phyloP scores from a whole-genome alignment of 2,888 invertebrate genomes.

The Polydesmus complanatus region DNA sequence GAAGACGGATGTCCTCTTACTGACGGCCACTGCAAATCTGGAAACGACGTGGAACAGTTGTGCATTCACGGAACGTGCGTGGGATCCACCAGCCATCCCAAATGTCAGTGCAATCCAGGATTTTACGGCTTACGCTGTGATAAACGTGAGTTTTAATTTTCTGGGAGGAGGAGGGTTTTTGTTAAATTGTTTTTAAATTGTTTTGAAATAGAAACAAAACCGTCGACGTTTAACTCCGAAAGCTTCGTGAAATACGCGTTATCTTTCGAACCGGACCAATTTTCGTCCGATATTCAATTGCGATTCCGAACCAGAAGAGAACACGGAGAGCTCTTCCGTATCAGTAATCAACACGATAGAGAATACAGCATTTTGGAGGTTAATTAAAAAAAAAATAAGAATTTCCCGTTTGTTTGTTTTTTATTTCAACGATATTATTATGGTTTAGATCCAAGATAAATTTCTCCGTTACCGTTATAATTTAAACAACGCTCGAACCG shows the following conservation, averaged over 20 bases:
- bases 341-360: constrained; percentile 83
- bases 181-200: not conserved
- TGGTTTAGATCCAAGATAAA: constrained; percentile 67
- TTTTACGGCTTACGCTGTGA: constrained; percentile 58
- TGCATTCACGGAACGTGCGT: constrained; percentile 85
- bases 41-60: constrained; percentile 55
- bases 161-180: not conserved
- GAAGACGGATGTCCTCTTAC: constrained; percentile 84
- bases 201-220: constrained; percentile 50
- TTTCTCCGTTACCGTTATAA: constrained; percentile 82
- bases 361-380: constrained; percentile 81
- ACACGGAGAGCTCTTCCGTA: constrained; percentile 82
- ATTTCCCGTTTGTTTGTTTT: not conserved
- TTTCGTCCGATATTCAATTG: constrained; percentile 81
- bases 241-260: constrained; percentile 95
- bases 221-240: constrained; percentile 81
- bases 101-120: constrained; percentile 89
- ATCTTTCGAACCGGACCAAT: constrained; percentile 83
- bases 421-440: not conserved
- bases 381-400: constrained; percentile 8
- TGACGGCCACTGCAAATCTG: constrained; percentile 70
- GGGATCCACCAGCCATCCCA: constrained; percentile 64
- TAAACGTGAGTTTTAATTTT: constrained; percentile 18
- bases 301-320: constrained; percentile 86
- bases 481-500: constrained; percentile 75